Percentiles rank a stretch among this genome's conserved stretches.
Conservation (phyloP, 53 echinoderm and acorn worm genomes). For the Crossaster papposus region DNA sequence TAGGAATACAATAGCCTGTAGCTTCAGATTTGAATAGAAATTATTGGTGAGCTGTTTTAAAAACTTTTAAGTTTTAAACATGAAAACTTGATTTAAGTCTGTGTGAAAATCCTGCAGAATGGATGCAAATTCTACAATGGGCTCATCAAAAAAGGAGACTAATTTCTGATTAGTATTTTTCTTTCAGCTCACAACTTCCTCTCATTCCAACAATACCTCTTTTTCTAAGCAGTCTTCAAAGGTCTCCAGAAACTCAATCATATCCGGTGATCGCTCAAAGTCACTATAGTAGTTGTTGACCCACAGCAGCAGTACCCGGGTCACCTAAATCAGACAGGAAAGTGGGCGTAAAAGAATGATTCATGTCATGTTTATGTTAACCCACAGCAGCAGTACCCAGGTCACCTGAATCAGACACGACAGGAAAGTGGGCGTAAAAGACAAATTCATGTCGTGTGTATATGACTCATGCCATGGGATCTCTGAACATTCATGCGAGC, state of each 20-base stretch:
- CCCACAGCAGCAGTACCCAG: conserved; percentile 93
- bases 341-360: background rate
- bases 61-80: no score
- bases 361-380: conserved; percentile 37
- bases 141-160: no score
- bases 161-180: no score
- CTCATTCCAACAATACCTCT: conserved; percentile 71
- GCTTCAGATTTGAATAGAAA: no score
- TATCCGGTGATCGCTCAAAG: conserved; percentile 93
- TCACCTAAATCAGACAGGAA: conserved; percentile 13
- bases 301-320: conserved; percentile 92
- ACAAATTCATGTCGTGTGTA: background rate
- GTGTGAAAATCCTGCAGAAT: no score
- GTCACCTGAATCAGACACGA: conserved; percentile 36
- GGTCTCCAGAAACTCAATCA: conserved; percentile 96
- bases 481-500: background rate
- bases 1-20: no score
- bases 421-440: no score
- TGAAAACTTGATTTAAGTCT: no score
- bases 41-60: no score
- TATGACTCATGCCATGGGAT: conserved; percentile 10
- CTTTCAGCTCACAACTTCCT: background rate
- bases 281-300: conserved; percentile 99
- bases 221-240: conserved; percentile 96
- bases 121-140: no score